phyloP scores from a whole-genome alignment of 2,888 invertebrate genomes.

The Lycia hirtaria region DNA sequence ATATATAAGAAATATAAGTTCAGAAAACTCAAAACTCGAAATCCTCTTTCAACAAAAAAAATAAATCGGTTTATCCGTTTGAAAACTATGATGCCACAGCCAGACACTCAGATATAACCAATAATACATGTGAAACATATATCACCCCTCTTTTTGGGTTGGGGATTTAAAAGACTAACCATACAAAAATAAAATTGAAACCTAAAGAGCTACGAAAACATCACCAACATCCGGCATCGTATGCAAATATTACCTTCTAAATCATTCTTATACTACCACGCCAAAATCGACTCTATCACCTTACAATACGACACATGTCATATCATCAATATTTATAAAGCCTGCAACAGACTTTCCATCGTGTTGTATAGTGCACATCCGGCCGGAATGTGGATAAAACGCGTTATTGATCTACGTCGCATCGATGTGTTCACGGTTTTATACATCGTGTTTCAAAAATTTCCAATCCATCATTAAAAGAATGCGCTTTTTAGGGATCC shows the following conservation, averaged over 20 bases:
- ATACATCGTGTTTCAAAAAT: not conserved
- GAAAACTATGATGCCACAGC: no score
- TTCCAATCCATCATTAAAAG: not conserved
- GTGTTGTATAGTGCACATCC: slow-evolving; percentile 23
- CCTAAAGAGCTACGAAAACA: not conserved
- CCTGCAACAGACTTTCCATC: slow-evolving; percentile 6
- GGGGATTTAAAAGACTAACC: not conserved
- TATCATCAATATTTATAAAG: slow-evolving; percentile 4
- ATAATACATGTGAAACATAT: no score
- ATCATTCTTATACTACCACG: not conserved
- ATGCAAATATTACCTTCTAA: slow-evolving; percentile 10
- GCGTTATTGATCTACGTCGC: slow-evolving; percentile 16
- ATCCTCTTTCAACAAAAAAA: no score
- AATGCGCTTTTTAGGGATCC: not conserved
- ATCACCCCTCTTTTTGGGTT: no score
- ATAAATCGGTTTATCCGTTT: no score
- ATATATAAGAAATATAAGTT: no score
- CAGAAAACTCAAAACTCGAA: no score
- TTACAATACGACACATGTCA: not conserved
- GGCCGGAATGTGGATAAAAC: slow-evolving; percentile 22
- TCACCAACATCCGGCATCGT: not conserved
- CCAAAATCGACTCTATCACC: not conserved
- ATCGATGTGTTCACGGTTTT: not conserved
- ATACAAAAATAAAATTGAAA: not conserved
- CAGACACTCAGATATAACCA: no score